Base-by-base conservation (phyloP, 2,888 invertebrate genomes). In the Hypercompe scribonia region DNA sequence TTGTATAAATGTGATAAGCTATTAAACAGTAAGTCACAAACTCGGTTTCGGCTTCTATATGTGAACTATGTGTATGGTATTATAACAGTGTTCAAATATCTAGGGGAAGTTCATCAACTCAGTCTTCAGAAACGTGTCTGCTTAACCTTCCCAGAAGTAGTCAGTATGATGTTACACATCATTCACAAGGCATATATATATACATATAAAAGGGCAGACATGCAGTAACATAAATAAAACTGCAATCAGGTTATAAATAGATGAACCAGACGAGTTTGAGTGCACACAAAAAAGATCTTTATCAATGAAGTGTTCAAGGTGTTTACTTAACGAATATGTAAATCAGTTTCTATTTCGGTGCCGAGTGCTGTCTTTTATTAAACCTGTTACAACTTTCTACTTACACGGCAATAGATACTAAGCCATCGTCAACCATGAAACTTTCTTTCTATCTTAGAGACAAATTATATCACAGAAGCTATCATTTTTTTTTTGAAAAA, bases 291-390 rank as follows among this genome's bases (percentile, higher is more conserved):
- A 71, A 61, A 34, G 58, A 65, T 65, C 8, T 46, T 72, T 72
- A 72, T 72, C 63, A 68, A 72, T 72, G 72, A 64, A 68, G 33
- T 42, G 65, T 66, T n/a, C 58, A 42, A 46, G 61, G 46, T 50
- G 65, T n/a, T 36, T 42, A 36, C 58, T 65, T 61, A 4, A 61
- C 28, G 24, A 39, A 65, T 67, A 71, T 66, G 65, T 33, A 61
- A 58, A 65, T 65, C 7, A 15, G 58, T 33, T 31, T 64, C 63
- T 63, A 70, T 70, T 64, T 70, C 18, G 28, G 24, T 68, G 24
- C n/a, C 21, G 28, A 54, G 10, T 18, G 33, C 13, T 54, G n/a
- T 68, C n/a, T 18, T n/a, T 39, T 39, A 61, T 31, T 31, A 31
- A 39, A 39, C 58, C 50, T 34, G 68, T 68, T 68, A 21, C 11